phyloP scores from a whole-genome alignment of 2,888 invertebrate genomes.

The Strigamia crassipes region DNA sequence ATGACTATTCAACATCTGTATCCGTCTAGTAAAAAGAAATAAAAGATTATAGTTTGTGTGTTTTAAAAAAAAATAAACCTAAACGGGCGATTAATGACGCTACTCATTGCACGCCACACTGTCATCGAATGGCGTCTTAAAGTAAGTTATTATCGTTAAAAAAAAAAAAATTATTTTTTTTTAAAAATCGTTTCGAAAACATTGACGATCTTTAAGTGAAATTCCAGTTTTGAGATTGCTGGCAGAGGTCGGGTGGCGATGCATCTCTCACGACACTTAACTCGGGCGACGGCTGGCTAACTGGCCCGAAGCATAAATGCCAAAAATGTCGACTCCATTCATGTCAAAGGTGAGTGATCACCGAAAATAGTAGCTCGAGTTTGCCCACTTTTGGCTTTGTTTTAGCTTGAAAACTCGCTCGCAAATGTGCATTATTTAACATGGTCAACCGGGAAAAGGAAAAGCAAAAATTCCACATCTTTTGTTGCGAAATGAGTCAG shows the following conservation, averaged over 20 bases:
- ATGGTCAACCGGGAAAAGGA: not conserved
- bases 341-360: constrained; percentile 10
- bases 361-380: not conserved
- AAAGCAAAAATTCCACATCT: not conserved
- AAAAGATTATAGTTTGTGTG: not conserved
- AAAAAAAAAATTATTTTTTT: too few species aligned
- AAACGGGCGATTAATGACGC: too few species aligned
- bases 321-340: constrained; percentile 10
- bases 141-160: too few species aligned
- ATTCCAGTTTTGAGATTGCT: too few species aligned
- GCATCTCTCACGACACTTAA: not conserved
- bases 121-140: too few species aligned
- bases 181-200: too few species aligned
- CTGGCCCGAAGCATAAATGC: not conserved
- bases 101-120: too few species aligned
- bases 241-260: not conserved
- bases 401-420: not conserved
- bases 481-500: constrained; percentile 10
- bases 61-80: not conserved
- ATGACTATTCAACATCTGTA: not conserved
- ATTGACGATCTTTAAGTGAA: too few species aligned
- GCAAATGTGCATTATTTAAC: not conserved
- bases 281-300: not conserved
- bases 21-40: not conserved
- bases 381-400: not conserved